Evolutionary conservation across 2,888 invertebrate genomes (phyloP).

Genomic region (Drosophila percnosoma): DNA sequence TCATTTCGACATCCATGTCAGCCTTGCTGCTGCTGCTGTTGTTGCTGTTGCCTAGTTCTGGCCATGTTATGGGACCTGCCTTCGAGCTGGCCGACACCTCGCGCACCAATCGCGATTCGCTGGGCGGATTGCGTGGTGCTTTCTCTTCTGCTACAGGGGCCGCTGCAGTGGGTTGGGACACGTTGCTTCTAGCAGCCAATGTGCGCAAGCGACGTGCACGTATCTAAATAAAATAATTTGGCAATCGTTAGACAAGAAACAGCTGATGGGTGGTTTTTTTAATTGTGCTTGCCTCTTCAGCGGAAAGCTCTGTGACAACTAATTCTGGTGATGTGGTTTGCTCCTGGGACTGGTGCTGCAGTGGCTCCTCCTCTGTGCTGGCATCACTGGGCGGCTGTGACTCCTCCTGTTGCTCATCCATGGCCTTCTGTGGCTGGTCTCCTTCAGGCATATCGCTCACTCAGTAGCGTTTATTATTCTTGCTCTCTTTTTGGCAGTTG

Average conservation of each 20-base stretch:
- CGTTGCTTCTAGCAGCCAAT: constrained; percentile 72
- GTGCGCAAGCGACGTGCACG: constrained; percentile 82
- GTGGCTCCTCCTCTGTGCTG: constrained; percentile 28
- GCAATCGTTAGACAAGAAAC: constrained; percentile 9
- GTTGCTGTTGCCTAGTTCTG: constrained; percentile 31
- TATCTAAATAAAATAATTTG: constrained; percentile 84
- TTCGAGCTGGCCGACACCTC: constrained; percentile 49
- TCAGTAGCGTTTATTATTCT: constrained; percentile 18
- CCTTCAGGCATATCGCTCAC: constrained; percentile 68
- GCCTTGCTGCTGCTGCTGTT: constrained; percentile 33
- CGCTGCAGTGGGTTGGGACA: constrained; percentile 16
- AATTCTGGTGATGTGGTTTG: constrained; percentile 19
- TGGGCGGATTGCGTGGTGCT: constrained; percentile 69
- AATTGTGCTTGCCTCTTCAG: constrained; percentile 91
- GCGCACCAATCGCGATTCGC: constrained; percentile 82
- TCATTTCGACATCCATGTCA: constrained; percentile 82
- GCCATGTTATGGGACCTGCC: constrained; percentile 35
- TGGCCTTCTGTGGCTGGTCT: constrained; percentile 64
- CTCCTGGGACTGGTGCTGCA: constrained; percentile 13
- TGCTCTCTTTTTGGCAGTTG: constrained; percentile 18
- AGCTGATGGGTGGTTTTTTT: not conserved
- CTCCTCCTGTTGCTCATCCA: constrained; percentile 65
- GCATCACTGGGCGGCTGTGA: constrained; percentile 26
- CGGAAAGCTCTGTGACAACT: constrained; percentile 90
- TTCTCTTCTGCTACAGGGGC: constrained; percentile 45